Evolutionary conservation across 2,797 vertebrate species (phyloP), one percentile per base, ranked within the genome.

Genomic region (Alectoris magna): DNA sequence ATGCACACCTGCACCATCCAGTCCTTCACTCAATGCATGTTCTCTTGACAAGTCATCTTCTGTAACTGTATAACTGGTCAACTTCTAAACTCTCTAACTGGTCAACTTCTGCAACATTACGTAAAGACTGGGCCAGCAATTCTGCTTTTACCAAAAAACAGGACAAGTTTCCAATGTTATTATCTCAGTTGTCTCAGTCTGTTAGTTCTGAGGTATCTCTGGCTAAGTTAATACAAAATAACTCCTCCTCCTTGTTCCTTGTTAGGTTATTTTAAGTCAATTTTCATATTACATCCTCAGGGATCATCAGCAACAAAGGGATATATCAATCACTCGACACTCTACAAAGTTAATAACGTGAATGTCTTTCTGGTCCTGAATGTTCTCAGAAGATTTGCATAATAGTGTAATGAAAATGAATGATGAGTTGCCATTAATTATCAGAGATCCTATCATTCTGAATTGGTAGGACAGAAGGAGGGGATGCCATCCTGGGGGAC

Each of bases 1-100:
- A 67, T 0, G 0, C 8, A 7, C 0, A 2, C 4, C 60, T 67
- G 22, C 12, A 60, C 11, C 22, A 74, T 23, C 15, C 26, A 43
- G 34, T 21, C 12, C 11, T 24, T 23, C 12, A 31, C 5, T 8
- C 4, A 6, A 76, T 3, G 3, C 10, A n/a, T 6, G 2, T 27
- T 2, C 8, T 13, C 15, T 73, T 39, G 26, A 49, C 7, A 21
- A 7, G 48, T 22, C 53, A 29, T 70, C 10, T 10, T 51, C 48
- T 31, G 38, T 19, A 29, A 26, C 13, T 39, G 27, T 10, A 29
- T 11, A 53, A 49, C 48, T 70, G 2, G 0, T 5, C 82, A 26
- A 10, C 6, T 55, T 76, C 26, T n/a, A 49, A 24, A 24, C 23
- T 49, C 48, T 49, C 48, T 24, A 49, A 49, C 48, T 53, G 2